Conservation (phyloP, 2,797 vertebrate genomes). For the Cryptoblepharus egeriae region DNA sequence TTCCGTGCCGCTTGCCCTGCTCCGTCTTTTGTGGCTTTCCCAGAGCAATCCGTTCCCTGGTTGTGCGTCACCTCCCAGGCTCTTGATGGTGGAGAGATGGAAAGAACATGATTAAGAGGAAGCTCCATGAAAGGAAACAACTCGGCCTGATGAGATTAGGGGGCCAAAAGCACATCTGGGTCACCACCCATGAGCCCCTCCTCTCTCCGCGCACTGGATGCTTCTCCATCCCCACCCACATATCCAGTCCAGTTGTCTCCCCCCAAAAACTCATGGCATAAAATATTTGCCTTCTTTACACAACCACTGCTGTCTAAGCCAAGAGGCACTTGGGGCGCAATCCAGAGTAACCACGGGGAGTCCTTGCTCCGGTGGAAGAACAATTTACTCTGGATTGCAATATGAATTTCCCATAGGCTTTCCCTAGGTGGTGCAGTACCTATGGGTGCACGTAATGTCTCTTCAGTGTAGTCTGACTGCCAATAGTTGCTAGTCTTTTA, state of each 20-base stretch:
- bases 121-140: not conserved
- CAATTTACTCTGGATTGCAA: too few relatives aligned
- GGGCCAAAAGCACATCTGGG: not conserved
- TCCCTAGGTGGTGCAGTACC: too few relatives aligned
- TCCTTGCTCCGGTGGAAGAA: too few relatives aligned
- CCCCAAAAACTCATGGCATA: not conserved
- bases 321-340: too few relatives aligned
- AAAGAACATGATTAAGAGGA: conserved; percentile 11
- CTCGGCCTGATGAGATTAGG: not conserved
- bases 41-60: not conserved
- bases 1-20: not conserved
- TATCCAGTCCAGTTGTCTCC: not conserved
- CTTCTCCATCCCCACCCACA: not conserved
- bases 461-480: too few relatives aligned
- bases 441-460: too few relatives aligned
- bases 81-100: not conserved
- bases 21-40: not conserved
- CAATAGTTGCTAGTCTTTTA: too few relatives aligned
- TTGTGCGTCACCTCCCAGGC: not conserved
- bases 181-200: not conserved
- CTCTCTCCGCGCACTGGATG: not conserved
- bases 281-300: too few relatives aligned
- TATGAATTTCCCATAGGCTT: too few relatives aligned
- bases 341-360: too few relatives aligned
- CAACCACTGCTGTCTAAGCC: too few relatives aligned